phyloP scores from a whole-genome alignment of 2,797 vertebrate genomes.

The Cichlasoma orientale region DNA sequence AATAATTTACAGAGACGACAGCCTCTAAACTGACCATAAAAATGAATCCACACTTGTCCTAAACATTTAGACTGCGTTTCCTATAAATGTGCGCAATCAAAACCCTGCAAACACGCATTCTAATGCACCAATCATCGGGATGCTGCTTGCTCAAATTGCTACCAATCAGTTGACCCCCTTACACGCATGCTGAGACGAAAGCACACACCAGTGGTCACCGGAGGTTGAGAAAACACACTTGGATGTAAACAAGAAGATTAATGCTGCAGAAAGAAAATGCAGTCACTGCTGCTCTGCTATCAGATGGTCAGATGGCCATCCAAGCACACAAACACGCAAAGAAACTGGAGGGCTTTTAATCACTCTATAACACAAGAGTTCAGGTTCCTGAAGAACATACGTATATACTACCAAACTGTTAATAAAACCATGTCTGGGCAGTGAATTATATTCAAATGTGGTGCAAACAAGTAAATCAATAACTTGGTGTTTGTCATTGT shows the following conservation, averaged over 20 bases:
- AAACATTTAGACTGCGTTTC: neutral
- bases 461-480: conserved; percentile 28
- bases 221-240: conserved; percentile 49
- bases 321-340: neutral
- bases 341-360: conserved; percentile 9
- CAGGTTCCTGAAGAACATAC: conserved; percentile 2
- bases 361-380: neutral
- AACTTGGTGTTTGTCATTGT: conserved; percentile 28
- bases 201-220: conserved; percentile 11
- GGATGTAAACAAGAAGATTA: conserved; percentile 58
- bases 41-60: neutral
- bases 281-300: conserved; percentile 9
- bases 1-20: neutral
- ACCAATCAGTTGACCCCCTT: conserved; percentile 28
- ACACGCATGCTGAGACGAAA: neutral
- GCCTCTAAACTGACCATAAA: neutral
- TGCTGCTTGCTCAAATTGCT: conserved; percentile 35
- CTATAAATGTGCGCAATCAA: neutral
- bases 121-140: conserved; percentile 18
- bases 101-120: neutral
- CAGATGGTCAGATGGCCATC: conserved; percentile 23
- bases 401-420: neutral
- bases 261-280: neutral
- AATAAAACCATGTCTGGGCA: conserved; percentile 12
- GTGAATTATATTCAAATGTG: conserved; percentile 41